Evolutionary conservation across 2,113 vertebrate genomes (phyloP), one percentile per base, ranked within the genome.

Genomic region (Oxyura jamaicensis): DNA sequence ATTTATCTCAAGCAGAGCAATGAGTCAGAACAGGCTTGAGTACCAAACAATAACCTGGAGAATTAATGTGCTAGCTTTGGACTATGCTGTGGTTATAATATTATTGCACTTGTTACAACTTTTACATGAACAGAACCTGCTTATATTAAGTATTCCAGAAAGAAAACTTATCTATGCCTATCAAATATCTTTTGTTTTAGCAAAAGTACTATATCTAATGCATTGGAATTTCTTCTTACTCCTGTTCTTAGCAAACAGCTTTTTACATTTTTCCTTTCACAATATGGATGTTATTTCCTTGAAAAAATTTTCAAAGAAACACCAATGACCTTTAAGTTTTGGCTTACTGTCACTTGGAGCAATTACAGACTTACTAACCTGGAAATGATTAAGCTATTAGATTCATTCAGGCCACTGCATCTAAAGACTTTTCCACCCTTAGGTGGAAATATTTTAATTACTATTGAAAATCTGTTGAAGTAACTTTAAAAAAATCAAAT

Each of bases 1-100:
- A 96, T 72, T 85, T 83, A 60, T 53, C n/a, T 92, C 89, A 97
- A 46, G 13, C 78, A 79, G 36, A 74, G 58, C 21, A 48, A 92
- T 59, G 11, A 88, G 63, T 36, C 81, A 74, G 66, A 89, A 96
- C 39, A 94, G 17, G 53, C 46, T 28, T 79, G 11, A 77, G 46
- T 62, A 80, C 10, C 36, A 89, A 67, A 82, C 26, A 90, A 59
- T 28, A 33, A 63, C 25, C 16, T 6, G 20, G 8, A 15, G 29
- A 77, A 76, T 58, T 68, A 74, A 88, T 39, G n/a, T 22, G 33
- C 1, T 36, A 68, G 11, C 31, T 68, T 58, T 79, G 58, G 74
- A 39, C 20, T 65, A 80, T 2, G 10, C 46, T 82, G 36, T 35
- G 4, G 10, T 82, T 69, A 10, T 23, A 86, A 75, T 1, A 33